Conservation (phyloP, 2,888 invertebrate genomes). For the Thalpophila matura region DNA sequence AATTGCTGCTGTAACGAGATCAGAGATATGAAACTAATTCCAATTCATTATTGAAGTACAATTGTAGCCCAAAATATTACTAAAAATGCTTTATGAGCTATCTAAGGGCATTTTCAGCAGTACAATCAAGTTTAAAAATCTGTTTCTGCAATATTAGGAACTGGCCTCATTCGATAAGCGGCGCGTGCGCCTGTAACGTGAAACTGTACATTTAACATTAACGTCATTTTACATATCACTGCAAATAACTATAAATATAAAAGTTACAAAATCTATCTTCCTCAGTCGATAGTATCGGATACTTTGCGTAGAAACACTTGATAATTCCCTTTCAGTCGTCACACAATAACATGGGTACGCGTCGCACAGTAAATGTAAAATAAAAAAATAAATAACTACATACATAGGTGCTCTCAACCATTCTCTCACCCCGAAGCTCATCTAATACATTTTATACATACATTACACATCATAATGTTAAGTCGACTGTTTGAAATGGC, state of each 20-base stretch:
- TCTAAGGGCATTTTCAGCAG: conserved; percentile 1
- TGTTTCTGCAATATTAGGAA: neutral
- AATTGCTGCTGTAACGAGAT: conserved; percentile 23
- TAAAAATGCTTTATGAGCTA: conserved; percentile 31
- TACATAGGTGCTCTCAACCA: conserved; percentile 61
- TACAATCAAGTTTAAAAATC: conserved; percentile 35
- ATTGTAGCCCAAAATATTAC: conserved; percentile 9
- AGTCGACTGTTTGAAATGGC: conserved; percentile 60
- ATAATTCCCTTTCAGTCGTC: conserved; percentile 58
- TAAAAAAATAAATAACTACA: conserved; percentile 67
- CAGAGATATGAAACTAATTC: conserved; percentile 16
- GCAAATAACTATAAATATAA: conserved; percentile 60
- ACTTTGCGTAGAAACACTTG: conserved; percentile 44
- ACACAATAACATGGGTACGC: conserved; percentile 52
- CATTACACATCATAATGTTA: conserved; percentile 56
- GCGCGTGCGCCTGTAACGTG: conserved; percentile 29
- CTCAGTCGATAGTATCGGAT: conserved; percentile 53
- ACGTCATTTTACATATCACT: conserved; percentile 54
- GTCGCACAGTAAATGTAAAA: conserved; percentile 47
- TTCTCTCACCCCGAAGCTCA: conserved; percentile 53
- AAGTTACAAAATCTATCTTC: conserved; percentile 57
- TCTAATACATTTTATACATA: conserved; percentile 62
- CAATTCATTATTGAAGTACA: conserved; percentile 14
- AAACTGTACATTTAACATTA: conserved; percentile 57
- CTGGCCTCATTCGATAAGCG: conserved; percentile 14